Evolutionary conservation across 2,797 vertebrate genomes (phyloP), one percentile per base, ranked within the genome.

Genomic region (Yasuhikotakia modesta): DNA sequence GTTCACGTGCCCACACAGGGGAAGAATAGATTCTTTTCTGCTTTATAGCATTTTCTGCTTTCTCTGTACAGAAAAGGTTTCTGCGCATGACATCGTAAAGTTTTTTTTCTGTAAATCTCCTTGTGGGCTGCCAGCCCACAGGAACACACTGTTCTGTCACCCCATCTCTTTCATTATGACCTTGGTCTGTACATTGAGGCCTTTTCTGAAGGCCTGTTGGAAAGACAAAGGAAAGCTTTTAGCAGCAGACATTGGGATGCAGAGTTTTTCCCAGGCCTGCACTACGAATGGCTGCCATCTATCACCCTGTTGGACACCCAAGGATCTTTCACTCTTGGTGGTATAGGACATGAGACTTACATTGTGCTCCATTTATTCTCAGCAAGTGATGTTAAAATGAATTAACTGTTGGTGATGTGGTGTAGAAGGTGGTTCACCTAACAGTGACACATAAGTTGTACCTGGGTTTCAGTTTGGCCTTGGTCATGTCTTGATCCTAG

Each of bases 271-370:
- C 61, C 79, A 78, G 76, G 52, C 83, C 82, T 79, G 83, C 84
- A 88, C 89, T 87, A 92, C 88, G 87, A 91, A 90, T 88, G 77
- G 82, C 61, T 78, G 81, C 81, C 86, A 89, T 92, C 91, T 87
- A 91, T 91, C 90, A 88, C 88, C 81, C 88, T 87, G 88, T 60
- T 60, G 86, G 90, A 82, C 86, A 86, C 83, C 81, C 78, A 85
- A 87, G 64, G 83, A 86, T 86, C 85, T 80, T 83, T 84, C 81
- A 78, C 83, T 89, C 79, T 82, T 82, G 76, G 87, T 68, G 63
- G 79, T 80, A 50, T 67, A 66, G 81, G 79, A 78, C 79, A 81
- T 75, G 79, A 78, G 61, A 17, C 32, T 76, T 63, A 43, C 11
- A 11, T 43, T 1, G 39, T 76, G 67, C 73, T 70, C 70, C 24